Evolutionary conservation across 2,797 vertebrate species (phyloP), one percentile per base, ranked within the genome.

Genomic region (Danio kyathit): DNA sequence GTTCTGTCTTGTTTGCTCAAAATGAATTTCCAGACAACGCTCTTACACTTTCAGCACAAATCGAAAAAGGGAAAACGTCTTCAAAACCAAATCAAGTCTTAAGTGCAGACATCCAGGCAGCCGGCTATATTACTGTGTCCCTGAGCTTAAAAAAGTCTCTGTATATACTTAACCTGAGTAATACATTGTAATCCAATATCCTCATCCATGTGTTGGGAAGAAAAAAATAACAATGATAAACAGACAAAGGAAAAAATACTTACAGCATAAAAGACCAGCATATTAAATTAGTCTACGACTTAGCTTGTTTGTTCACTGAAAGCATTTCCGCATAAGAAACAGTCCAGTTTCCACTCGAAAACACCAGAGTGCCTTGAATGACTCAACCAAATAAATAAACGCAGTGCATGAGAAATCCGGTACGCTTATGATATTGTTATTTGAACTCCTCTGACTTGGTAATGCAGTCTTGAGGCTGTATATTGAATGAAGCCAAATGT

Each of bases 401-500:
- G 4, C 48, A 56, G 65, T 56, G 41, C 21, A n/a, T 54, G 48
- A 61, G 57, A 72, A 76, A 69, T 69, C 38, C 7, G 7, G 29
- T 16, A 69, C n/a, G 5, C 49, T 44, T 16, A 61, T 61, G 56
- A 61, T 54, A 67, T 54, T 57, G 60, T 79, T 59, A 43, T 75
- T 81, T 66, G 46, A 76, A 61, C 60, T 60, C 59, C 8, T 72
- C 59, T 61, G 74, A 82, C 60, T 83, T 79, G 16, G 16, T 79
- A 79, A 81, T 76, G 41, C 6, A 38, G 46, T 76, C 54, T 63
- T 76, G 49, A 74, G 29, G 61, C 74, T 64, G 56, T 66, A 56
- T 66, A 67, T 11, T 41, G 65, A 79, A 54, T 46, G 19, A 63
- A 69, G 66, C 75, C 72, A 81, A 84, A 81, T 67, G 44, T 79